Percentiles rank a stretch among this genome's conserved stretches.
Conservation (phyloP, 2,888 invertebrate species). For the Carcina quercana region DNA sequence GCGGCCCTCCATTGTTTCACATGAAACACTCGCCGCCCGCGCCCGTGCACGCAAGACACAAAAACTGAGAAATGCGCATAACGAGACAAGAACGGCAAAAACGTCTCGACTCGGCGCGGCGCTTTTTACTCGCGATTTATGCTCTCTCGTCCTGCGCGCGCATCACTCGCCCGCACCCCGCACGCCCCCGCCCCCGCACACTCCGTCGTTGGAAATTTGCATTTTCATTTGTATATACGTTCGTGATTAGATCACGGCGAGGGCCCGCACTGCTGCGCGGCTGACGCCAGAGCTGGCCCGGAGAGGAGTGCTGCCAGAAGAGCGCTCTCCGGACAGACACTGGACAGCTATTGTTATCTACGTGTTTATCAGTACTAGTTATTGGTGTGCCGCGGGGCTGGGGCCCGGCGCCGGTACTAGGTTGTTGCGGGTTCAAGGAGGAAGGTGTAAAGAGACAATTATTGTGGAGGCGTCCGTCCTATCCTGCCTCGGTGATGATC, state of each 20-base stretch:
- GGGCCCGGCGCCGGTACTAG: neutral
- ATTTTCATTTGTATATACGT: too few species aligned
- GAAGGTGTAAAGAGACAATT: too few species aligned
- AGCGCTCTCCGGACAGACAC: slow-evolving; percentile 8
- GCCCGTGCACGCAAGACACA: slow-evolving; percentile 49
- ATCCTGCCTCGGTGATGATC: too few species aligned
- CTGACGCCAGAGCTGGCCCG: too few species aligned
- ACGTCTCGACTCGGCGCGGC: slow-evolving; percentile 31
- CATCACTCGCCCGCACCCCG: slow-evolving; percentile 5
- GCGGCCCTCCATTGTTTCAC: slow-evolving; percentile 42
- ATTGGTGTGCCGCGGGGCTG: too few species aligned
- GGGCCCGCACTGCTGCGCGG: too few species aligned
- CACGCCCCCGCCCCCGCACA: neutral
- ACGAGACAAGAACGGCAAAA: slow-evolving; percentile 66
- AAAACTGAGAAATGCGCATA: slow-evolving; percentile 60
- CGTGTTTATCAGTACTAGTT: too few species aligned
- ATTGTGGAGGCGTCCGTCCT: too few species aligned
- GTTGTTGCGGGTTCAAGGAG: too few species aligned
- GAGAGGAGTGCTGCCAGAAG: slow-evolving; percentile 22
- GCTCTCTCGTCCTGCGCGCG: slow-evolving; percentile 24
- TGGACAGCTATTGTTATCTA: too few species aligned
- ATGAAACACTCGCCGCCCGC: slow-evolving; percentile 38
- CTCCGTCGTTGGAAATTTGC: too few species aligned
- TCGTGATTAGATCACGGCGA: too few species aligned
- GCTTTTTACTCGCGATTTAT: slow-evolving; percentile 63